Evolutionary conservation across 2,113 vertebrate species (phyloP), one percentile per base, ranked within the genome.

Genomic region (Cheilinus undulatus): DNA sequence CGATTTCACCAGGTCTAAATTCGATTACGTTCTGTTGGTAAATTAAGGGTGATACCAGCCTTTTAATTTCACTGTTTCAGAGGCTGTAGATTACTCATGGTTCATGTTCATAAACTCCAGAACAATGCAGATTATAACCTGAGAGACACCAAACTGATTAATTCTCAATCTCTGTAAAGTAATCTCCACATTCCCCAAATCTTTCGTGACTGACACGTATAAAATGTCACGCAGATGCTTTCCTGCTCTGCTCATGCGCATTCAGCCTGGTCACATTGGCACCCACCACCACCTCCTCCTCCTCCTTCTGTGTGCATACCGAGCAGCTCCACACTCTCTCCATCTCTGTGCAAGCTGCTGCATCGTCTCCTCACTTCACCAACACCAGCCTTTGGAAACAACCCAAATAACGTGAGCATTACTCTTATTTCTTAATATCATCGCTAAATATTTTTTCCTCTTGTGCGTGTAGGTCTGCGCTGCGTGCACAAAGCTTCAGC

Each of bases 401-500:
- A 0, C 42, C 12, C 1, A 5, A 14, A 28, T 15, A 7, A 34
- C 3, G 84, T 86, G 9, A 63, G 80, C 28, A 14, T 7, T 19
- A 0, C 9, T 3, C 15, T 3, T 30, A 4, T 17, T 20, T 7
- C 5, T 2, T 17, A 5, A 28, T 3, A n/a, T 30, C 9, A 42
- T 0, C 13, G 11, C 4, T 38, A 11, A 5, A 8, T 45, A 19
- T 3, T 14, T 22, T 4, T 7, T n/a, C 42, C 42, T n/a, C 19
- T 15, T 0, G 10, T 10, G 28, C 11, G n/a, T 11, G 60, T 7
- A 14, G 19, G 7, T 5, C 64, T 7, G 15, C 9, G 30, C 2
- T 15, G 74, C 58, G 77, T 65, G 73, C 57, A 3, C 54, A 3
- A 9, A 54, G 20, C 11, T 7, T 17, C 7, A 10, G 60, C 63